These are phyloP conservation scores for Mimumesa dahlbomi DNA, from an alignment of 2,888 invertebrate species.

Conservation along the genomic window DNA sequence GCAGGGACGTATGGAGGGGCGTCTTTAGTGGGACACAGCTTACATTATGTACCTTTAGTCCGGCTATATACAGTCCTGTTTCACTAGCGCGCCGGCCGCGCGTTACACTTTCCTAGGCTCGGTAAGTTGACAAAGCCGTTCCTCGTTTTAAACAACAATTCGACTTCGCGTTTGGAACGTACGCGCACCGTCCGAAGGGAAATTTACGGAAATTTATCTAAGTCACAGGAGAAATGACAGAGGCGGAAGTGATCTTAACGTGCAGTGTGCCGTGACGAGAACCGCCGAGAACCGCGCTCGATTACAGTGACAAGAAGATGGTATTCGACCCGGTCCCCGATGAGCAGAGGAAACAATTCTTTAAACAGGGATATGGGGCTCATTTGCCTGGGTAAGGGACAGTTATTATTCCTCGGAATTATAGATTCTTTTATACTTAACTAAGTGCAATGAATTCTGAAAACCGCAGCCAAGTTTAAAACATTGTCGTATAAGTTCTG, in stretches of 20 bases:
- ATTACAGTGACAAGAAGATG: slow-evolving; percentile 67
- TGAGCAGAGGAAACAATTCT: slow-evolving; percentile 83
- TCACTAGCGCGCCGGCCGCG: slow-evolving; percentile 61
- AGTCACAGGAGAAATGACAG: slow-evolving; percentile 25
- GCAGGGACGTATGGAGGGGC: slow-evolving; percentile 52
- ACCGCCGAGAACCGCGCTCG: slow-evolving; percentile 7
- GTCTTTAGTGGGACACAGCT: slow-evolving; percentile 64
- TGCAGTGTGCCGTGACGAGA: slow-evolving; percentile 20
- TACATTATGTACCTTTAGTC: slow-evolving; percentile 65
- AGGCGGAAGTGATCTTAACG: slow-evolving; percentile 16
- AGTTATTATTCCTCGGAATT: not conserved
- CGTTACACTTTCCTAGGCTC: slow-evolving; percentile 16
- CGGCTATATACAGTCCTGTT: slow-evolving; percentile 73
- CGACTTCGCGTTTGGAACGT: no score
- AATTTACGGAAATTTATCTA: no score
- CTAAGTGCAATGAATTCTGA: no score
- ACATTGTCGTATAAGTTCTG: no score
- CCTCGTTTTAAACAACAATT: not conserved
- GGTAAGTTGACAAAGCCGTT: not conserved
- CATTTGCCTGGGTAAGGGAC: slow-evolving; percentile 84
- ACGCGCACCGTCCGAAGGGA: no score
- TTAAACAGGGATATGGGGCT: slow-evolving; percentile 83
- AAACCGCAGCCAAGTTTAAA: no score
- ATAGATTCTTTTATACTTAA: no score
- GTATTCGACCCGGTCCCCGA: slow-evolving; percentile 85